A percentile compares a stretch with the other conserved stretches of the same genome.
These are phyloP conservation scores for Xylocampa areola DNA, from an alignment of 2,888 invertebrate genomes.

Conservation along the genomic window DNA sequence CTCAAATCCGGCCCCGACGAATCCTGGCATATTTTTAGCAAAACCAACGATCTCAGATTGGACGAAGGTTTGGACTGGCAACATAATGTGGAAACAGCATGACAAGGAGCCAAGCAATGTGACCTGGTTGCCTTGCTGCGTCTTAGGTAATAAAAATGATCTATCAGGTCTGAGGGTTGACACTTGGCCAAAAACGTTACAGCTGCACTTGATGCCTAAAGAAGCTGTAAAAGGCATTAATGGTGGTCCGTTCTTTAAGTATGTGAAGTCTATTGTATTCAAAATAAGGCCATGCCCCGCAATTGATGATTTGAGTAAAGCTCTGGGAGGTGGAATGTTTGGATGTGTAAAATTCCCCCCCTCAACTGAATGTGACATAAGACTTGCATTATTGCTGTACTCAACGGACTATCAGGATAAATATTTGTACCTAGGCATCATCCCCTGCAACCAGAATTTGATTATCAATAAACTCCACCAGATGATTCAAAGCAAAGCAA, in stretches of 20 bases:
- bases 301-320: slow-evolving; percentile 7
- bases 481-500: not conserved
- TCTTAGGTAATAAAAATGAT: not conserved
- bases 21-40: no score
- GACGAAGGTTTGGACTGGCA: slow-evolving; percentile 21
- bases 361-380: not conserved
- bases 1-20: no score
- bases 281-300: slow-evolving; percentile 8
- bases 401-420: slow-evolving; percentile 3
- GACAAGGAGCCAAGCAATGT: slow-evolving; percentile 5
- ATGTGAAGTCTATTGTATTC: slow-evolving; percentile 11
- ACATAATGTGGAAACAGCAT: slow-evolving; percentile 15
- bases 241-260: not conserved
- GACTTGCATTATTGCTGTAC: not conserved
- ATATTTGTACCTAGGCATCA: slow-evolving; percentile 16
- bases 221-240: slow-evolving; percentile 4
- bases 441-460: slow-evolving; percentile 23
- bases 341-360: slow-evolving; percentile 4
- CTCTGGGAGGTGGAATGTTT: slow-evolving; percentile 16
- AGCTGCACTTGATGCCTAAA: slow-evolving; percentile 21
- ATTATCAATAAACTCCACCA: slow-evolving; percentile 16
- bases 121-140: slow-evolving; percentile 4
- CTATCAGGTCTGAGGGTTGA: not conserved
- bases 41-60: not conserved
- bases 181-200: slow-evolving; percentile 20